Conservation (phyloP, 1,140 invertebrate genomes). For the Bombus turneri region DNA sequence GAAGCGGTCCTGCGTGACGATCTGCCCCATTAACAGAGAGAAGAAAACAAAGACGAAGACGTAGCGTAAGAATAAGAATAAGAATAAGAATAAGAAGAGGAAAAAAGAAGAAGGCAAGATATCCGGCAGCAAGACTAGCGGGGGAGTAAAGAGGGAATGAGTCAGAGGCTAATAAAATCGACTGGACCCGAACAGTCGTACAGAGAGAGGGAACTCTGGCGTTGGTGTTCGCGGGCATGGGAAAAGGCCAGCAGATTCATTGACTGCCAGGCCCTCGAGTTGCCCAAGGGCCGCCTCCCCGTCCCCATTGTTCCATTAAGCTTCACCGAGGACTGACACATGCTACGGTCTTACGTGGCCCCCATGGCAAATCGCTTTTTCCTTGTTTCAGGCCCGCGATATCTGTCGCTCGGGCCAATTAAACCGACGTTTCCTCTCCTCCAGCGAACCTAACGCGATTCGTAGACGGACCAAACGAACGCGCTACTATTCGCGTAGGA, state of each 20-base stretch:
- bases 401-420: constrained; percentile 41
- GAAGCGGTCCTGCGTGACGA: background rate
- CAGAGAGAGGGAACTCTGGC: constrained; percentile 53
- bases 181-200: constrained; percentile 58
- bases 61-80: background rate
- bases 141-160: constrained; percentile 62
- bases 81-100: background rate
- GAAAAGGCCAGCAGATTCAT: constrained; percentile 78
- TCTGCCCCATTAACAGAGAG: background rate
- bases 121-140: constrained; percentile 25
- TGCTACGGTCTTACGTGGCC: constrained; percentile 49
- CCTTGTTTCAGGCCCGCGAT: background rate
- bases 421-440: constrained; percentile 17
- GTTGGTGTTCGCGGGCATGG: constrained; percentile 70
- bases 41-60: background rate
- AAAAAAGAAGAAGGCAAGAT: constrained; percentile 1
- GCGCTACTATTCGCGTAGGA: background rate
- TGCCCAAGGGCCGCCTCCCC: constrained; percentile 42
- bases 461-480: background rate
- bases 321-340: constrained; percentile 51
- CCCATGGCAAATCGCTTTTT: constrained; percentile 48
- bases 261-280: constrained; percentile 68
- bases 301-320: constrained; percentile 72
- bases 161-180: constrained; percentile 74
- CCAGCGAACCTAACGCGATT: background rate